Conservation (phyloP, 2,113 vertebrate species). For the Albula glossodonta region DNA sequence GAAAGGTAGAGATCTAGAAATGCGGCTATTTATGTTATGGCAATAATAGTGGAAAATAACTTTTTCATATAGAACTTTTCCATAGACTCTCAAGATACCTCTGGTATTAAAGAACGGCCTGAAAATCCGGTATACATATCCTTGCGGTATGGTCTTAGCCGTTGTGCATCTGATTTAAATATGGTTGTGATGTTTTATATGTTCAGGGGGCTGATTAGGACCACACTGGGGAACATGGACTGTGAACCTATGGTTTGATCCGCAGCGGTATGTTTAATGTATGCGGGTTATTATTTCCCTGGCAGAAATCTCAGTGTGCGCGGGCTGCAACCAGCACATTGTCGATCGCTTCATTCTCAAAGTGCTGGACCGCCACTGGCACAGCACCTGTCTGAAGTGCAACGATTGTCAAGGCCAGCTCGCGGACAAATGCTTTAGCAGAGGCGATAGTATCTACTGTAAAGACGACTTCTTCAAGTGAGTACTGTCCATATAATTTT, state of each 20-base stretch:
- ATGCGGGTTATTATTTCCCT: neutral
- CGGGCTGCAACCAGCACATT: constrained; percentile 94
- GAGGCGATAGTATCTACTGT: constrained; percentile 94
- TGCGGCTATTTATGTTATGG: too few species aligned
- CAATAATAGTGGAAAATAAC: too few species aligned
- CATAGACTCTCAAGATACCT: too few species aligned
- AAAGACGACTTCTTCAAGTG: constrained; percentile 98
- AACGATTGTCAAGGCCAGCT: constrained; percentile 90
- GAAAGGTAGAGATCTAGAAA: too few species aligned
- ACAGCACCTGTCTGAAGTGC: constrained; percentile 93
- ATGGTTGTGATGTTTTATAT: neutral
- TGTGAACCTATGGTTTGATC: neutral
- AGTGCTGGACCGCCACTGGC: constrained; percentile 94
- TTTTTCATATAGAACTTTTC: too few species aligned
- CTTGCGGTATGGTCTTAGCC: too few species aligned
- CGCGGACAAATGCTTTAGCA: constrained; percentile 94
- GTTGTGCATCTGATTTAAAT: neutral
- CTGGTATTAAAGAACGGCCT: neutral
- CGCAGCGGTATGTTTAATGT: neutral
- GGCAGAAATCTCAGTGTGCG: constrained; percentile 91
- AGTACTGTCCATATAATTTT: constrained; percentile 52
- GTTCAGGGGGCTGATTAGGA: neutral
- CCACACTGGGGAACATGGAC: neutral
- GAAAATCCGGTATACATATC: neutral
- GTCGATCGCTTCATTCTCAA: constrained; percentile 94